Evolutionary conservation across 1,140 invertebrate genomes (phyloP).

Genomic region (Planococcus citri): DNA sequence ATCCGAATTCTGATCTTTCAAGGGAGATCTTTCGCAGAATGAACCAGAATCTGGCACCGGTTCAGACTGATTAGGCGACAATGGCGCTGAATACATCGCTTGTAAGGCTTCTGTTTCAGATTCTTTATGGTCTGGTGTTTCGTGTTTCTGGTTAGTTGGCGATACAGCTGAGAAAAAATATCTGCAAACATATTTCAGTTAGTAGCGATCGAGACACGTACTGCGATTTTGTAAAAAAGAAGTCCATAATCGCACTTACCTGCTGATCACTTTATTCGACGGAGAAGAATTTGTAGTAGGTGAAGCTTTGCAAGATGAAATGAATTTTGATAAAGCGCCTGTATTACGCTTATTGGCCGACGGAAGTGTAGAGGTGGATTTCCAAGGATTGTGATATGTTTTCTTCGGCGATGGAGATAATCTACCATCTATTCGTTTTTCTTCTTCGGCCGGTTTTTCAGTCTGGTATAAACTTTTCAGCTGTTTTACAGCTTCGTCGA

Average conservation of each 20-base stretch:
- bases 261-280: background rate
- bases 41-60: background rate
- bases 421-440: background rate
- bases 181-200: background rate
- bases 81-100: background rate
- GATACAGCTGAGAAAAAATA: background rate
- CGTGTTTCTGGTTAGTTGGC: no score
- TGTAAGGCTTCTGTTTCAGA: background rate
- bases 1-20: background rate
- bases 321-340: conserved; percentile 8
- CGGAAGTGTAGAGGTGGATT: background rate
- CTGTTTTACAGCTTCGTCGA: background rate
- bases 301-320: background rate
- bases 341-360: background rate
- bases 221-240: no score
- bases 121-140: background rate
- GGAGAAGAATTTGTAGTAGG: background rate
- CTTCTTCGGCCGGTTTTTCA: background rate
- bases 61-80: background rate
- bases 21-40: background rate
- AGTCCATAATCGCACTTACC: background rate
- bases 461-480: background rate
- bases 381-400: background rate
- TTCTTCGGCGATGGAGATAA: background rate
- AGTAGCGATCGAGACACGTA: no score